phyloP scores from a whole-genome alignment of 2,888 invertebrate species.

The Pollenia angustigena region DNA sequence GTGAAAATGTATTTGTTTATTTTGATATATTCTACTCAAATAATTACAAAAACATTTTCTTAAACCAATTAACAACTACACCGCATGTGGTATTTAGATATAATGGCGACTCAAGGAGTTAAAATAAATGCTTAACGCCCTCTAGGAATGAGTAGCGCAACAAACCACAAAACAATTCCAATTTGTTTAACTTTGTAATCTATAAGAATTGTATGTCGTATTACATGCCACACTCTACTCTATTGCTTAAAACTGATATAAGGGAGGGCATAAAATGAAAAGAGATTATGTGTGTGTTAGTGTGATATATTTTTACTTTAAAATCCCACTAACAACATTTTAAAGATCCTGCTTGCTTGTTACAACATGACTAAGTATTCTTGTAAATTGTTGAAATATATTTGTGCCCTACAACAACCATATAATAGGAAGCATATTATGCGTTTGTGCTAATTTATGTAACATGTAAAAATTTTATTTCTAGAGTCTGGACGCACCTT shows the following conservation, averaged over 20 bases:
- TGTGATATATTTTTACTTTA: background rate
- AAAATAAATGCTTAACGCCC: slow-evolving; percentile 1
- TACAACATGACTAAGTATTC: slow-evolving; percentile 20
- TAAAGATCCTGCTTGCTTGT: background rate
- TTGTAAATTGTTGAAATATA: slow-evolving; percentile 48
- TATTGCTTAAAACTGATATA: background rate
- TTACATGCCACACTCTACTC: slow-evolving; percentile 18
- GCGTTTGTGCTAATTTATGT: too few relatives aligned
- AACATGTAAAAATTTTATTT: too few relatives aligned
- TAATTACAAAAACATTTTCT: background rate
- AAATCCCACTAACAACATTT: background rate
- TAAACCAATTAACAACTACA: background rate
- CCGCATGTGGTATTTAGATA: background rate
- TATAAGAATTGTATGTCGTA: slow-evolving; percentile 53
- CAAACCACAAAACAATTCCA: slow-evolving; percentile 8
- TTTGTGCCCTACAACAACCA: background rate
- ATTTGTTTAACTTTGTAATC: background rate
- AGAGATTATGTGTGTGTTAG: background rate
- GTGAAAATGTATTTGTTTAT: background rate
- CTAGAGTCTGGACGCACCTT: too few relatives aligned
- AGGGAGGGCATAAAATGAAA: slow-evolving; percentile 28
- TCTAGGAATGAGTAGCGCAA: slow-evolving; percentile 35
- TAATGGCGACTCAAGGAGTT: slow-evolving; percentile 25
- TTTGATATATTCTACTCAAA: background rate
- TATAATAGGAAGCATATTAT: too few relatives aligned